phyloP scores from a whole-genome alignment of 2,797 vertebrate species.

The Scleropages formosus region DNA sequence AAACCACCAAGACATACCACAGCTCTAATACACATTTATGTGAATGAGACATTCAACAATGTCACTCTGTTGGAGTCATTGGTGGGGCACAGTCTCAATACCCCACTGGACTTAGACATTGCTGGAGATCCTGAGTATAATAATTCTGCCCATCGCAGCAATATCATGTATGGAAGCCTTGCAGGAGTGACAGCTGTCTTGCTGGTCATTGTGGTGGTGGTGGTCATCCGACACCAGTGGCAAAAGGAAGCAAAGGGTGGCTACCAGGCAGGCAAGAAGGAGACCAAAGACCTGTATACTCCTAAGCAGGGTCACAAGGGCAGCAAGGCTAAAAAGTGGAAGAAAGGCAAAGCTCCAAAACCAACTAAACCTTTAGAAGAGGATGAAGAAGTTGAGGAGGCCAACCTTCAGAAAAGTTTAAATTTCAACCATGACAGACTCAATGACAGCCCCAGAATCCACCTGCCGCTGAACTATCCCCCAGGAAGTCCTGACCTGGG shows the following conservation, averaged over 20 bases:
- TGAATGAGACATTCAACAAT: conserved; percentile 95
- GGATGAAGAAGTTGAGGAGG: conserved; percentile 79
- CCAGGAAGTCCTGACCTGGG: conserved; percentile 95
- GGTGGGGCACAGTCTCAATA: conserved; percentile 94
- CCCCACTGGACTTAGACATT: conserved; percentile 91
- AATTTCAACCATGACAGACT: conserved; percentile 96
- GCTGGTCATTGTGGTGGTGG: conserved; percentile 85
- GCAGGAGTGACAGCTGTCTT: conserved; percentile 91
- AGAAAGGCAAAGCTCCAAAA: conserved; percentile 91
- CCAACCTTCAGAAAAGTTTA: conserved; percentile 91
- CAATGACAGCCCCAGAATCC: conserved; percentile 94
- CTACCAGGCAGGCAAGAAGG: conserved; percentile 97
- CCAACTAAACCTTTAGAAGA: conserved; percentile 87
- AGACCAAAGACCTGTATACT: conserved; percentile 95
- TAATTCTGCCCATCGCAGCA: conserved; percentile 88
- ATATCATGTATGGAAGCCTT: conserved; percentile 95
- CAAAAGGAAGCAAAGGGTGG: conserved; percentile 96
- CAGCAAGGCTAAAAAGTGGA: conserved; percentile 85
- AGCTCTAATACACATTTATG: conserved; percentile 92
- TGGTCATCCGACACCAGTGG: conserved; percentile 90
- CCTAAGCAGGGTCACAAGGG: conserved; percentile 91
- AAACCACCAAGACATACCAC: conserved; percentile 89
- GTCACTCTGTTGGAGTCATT: conserved; percentile 89
- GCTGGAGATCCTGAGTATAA: conserved; percentile 92
- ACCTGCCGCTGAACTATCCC: conserved; percentile 94